Evolutionary conservation across 92 coral and sea anemone genomes (phyloP), one percentile per base, ranked within the genome.

Genomic region (Porites rus): DNA sequence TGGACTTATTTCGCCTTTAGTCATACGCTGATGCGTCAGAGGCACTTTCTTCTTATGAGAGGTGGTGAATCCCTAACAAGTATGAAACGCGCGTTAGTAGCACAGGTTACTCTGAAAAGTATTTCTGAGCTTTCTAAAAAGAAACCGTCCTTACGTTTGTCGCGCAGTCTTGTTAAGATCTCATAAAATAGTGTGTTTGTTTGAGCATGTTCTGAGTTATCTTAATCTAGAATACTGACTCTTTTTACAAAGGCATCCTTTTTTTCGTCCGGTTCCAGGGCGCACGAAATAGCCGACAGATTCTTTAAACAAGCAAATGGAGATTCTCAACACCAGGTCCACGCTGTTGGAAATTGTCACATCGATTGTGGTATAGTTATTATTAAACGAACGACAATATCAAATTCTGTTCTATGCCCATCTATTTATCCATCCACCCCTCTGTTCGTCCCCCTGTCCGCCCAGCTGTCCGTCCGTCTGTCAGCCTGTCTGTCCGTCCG

Each of bases 271-370:
- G 43, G 51, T 53, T 5, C 13, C 65, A 97, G 99, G 59, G 95
- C 96, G 64, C 99, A 95, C 60, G 91, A 97, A 78, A 88, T 93
- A 68, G 99, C 99, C 61, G 75, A 74, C 43, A 75, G 69, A 62
- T 97, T 95, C 85, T 65, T 97, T 60, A 83, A 88, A 70, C 98
- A 97, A 83, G 85, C 84, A 66, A 97, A 97, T 87, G 99, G 99
- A n/a, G 93, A 93, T 31, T 88, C 96, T 59, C 98, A 95, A 83
- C 99, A 95, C 86, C 90, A 87, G 69, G 89, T 97, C 54, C 93
- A 95, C 85, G 99, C 99, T 31, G 90, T 97, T 91, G 99, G 99
- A 71, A 95, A 97, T 81, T 97, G 99, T 78, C 99, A 97, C 68
- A 97, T 97, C 62, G 99, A 97, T 70, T 89, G 96, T 58, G 99